phyloP scores from a whole-genome alignment of 1,140 invertebrate species.

The Delia radicum region DNA sequence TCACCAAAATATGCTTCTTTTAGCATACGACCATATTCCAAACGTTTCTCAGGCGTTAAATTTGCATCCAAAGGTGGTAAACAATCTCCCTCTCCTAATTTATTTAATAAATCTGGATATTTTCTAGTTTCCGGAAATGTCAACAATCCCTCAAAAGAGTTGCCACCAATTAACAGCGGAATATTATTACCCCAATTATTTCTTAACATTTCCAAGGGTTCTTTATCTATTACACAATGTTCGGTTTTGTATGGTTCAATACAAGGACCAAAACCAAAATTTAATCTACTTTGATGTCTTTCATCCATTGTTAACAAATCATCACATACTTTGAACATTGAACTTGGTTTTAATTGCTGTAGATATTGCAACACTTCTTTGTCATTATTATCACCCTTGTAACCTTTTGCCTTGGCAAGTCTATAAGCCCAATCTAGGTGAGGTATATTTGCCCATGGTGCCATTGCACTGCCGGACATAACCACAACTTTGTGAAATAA shows the following conservation, averaged over 20 bases:
- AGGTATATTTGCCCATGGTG: conserved; percentile 47
- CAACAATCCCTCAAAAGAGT: conserved; percentile 54
- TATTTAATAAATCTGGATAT: conserved; percentile 42
- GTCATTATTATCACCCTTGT: conserved; percentile 39
- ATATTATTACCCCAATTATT: conserved; percentile 54
- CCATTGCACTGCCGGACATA: conserved; percentile 53
- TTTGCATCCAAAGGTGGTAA: conserved; percentile 42
- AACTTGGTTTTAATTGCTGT: conserved; percentile 53
- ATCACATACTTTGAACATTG: conserved; percentile 58
- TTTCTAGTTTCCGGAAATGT: conserved; percentile 47
- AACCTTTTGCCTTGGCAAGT: conserved; percentile 48
- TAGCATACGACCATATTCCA: conserved; percentile 37
- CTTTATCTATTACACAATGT: conserved; percentile 47
- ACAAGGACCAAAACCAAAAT: conserved; percentile 50
- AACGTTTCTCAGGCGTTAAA: conserved; percentile 39
- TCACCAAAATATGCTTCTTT: conserved; percentile 42
- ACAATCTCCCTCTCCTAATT: conserved; percentile 43
- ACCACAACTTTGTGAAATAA: conserved; percentile 55
- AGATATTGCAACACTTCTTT: conserved; percentile 39
- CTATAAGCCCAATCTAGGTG: conserved; percentile 48
- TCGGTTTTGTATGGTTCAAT: conserved; percentile 48
- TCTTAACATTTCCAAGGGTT: conserved; percentile 51
- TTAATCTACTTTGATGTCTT: conserved; percentile 39
- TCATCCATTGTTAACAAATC: conserved; percentile 47
- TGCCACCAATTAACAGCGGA: conserved; percentile 55